phyloP scores from a whole-genome alignment of 2,888 invertebrate species.

The Lacanobia wlatinum region DNA sequence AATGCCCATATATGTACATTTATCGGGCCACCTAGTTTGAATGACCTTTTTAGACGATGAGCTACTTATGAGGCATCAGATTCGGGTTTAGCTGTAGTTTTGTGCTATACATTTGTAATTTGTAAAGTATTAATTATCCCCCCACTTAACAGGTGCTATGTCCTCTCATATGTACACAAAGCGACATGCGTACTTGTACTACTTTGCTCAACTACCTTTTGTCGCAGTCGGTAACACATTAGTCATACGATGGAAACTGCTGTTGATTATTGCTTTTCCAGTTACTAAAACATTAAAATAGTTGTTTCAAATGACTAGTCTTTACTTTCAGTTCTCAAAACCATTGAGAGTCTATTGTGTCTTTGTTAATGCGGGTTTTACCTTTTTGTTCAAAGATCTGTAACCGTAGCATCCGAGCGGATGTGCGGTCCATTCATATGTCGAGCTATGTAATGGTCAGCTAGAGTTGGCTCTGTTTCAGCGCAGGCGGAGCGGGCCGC shows the following conservation, averaged over 20 bases:
- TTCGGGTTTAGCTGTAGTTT: constrained; percentile 14
- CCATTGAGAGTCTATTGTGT: constrained; percentile 66
- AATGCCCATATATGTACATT: constrained; percentile 13
- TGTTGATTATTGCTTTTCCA: constrained; percentile 38
- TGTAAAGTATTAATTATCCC: constrained; percentile 5
- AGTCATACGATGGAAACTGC: constrained; percentile 51
- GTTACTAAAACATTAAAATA: constrained; percentile 47
- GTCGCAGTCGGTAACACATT: constrained; percentile 41
- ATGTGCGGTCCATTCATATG: constrained; percentile 82
- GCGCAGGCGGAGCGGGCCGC: constrained; percentile 76
- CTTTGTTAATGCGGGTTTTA: constrained; percentile 58
- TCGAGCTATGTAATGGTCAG: constrained; percentile 80
- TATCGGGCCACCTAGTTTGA: constrained; percentile 6
- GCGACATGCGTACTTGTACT: constrained; percentile 47
- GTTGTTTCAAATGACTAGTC: constrained; percentile 44
- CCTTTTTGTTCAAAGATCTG: constrained; percentile 69
- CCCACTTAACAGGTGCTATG: constrained; percentile 11
- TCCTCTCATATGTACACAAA: constrained; percentile 30
- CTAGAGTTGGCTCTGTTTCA: constrained; percentile 86
- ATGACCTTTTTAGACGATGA: constrained; percentile 7
- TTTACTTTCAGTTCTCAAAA: constrained; percentile 62
- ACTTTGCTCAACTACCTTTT: constrained; percentile 53
- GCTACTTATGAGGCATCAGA: constrained; percentile 5
- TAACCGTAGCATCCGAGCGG: constrained; percentile 77
- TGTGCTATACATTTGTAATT: background rate